Conservation (phyloP, 1,140 invertebrate genomes). For the Nasonia vitripennis region DNA sequence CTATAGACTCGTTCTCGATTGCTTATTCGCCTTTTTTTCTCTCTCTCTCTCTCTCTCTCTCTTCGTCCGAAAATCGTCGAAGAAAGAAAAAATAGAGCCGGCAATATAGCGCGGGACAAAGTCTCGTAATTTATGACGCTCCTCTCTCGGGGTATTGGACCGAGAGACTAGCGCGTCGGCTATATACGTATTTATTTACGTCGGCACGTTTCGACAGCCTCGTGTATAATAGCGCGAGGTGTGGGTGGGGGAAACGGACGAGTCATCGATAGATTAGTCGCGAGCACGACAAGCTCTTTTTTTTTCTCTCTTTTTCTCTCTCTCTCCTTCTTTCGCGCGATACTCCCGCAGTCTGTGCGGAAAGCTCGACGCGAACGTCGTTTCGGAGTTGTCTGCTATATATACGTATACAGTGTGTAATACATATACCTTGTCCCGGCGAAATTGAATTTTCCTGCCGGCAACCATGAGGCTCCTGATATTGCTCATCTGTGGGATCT, state of each 20-base stretch:
- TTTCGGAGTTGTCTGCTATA: no score
- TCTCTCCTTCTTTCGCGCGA: not conserved
- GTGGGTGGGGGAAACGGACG: not conserved
- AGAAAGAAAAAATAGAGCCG: not conserved
- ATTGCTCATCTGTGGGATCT: not conserved
- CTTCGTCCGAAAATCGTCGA: not conserved
- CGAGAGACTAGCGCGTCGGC: not conserved
- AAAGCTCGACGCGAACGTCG: not conserved
- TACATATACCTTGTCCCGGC: no score
- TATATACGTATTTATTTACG: slow-evolving; percentile 9
- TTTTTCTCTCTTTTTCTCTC: no score
- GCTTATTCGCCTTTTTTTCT: no score
- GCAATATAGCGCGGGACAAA: not conserved
- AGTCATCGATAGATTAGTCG: slow-evolving; percentile 12
- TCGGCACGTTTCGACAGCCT: not conserved
- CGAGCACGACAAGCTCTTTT: not conserved
- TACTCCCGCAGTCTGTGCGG: not conserved
- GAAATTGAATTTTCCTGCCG: no score
- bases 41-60: not conserved
- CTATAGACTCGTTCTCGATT: not conserved
- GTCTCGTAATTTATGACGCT: not conserved
- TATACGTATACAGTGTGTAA: no score
- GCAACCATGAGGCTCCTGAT: not conserved
- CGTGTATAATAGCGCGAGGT: no score
- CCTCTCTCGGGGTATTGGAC: not conserved